These are phyloP conservation scores for Penaeus chinensis DNA, from an alignment of 1,140 invertebrate species.

Conservation along the genomic window DNA sequence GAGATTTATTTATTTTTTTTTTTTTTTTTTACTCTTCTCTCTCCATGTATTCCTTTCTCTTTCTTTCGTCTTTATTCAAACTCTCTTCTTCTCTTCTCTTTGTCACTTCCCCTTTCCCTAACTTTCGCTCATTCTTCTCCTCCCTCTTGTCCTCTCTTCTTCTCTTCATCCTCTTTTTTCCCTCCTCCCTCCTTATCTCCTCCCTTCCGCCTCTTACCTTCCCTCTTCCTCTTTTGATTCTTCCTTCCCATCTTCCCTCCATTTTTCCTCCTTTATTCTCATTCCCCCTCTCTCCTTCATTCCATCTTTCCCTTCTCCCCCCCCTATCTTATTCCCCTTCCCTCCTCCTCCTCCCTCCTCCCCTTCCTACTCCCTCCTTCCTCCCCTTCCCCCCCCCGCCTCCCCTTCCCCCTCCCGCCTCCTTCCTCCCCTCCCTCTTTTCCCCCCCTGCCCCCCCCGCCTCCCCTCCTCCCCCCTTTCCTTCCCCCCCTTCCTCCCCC, in stretches of 20 bases:
- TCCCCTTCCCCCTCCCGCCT: background rate
- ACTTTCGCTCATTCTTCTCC: background rate
- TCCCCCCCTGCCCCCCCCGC: background rate
- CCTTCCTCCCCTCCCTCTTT: background rate
- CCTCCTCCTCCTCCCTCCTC: slow-evolving; percentile 11
- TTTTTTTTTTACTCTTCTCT: no score
- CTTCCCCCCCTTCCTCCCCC: background rate
- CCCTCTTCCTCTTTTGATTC: background rate
- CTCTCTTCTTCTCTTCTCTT: background rate
- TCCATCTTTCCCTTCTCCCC: background rate
- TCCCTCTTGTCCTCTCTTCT: background rate
- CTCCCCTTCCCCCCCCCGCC: background rate
- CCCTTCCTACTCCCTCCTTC: background rate
- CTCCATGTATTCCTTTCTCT: no score
- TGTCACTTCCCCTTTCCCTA: background rate
- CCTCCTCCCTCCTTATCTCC: background rate
- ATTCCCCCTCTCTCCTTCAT: background rate
- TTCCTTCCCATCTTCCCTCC: background rate
- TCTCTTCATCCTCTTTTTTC: background rate
- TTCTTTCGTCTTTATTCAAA: no score
- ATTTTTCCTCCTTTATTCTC: background rate
- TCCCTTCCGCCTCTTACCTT: background rate
- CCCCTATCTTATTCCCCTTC: background rate
- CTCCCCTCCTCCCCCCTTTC: background rate
- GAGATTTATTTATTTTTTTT: no score